Evolutionary conservation across 2,888 invertebrate genomes (phyloP).

Genomic region (Rapana venosa): DNA sequence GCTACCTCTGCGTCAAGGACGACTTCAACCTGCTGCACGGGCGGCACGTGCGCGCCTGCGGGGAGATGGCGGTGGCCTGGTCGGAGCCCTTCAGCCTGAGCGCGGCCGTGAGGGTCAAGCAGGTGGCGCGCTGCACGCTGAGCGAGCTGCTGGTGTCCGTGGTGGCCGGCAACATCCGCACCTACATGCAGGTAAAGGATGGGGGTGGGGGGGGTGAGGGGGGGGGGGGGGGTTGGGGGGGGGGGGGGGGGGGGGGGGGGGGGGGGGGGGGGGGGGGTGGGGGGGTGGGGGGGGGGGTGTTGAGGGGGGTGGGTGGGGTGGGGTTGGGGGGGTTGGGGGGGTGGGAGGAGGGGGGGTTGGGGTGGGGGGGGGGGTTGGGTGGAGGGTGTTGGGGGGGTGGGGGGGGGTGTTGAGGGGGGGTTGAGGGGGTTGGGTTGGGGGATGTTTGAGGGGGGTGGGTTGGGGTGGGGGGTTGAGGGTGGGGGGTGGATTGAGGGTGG

Average conservation of each 20-base stretch:
- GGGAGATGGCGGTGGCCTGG: conserved; percentile 79
- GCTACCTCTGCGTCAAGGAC: conserved; percentile 77
- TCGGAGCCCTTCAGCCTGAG: conserved; percentile 80
- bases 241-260: background rate
- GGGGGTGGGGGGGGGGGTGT: background rate
- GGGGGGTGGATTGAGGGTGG: no score
- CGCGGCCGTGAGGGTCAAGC: conserved; percentile 79
- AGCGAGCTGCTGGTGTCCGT: conserved; percentile 81
- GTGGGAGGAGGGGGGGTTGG: background rate
- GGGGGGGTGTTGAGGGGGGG: background rate
- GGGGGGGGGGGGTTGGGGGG: no score
- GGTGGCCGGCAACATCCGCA: conserved; percentile 80
- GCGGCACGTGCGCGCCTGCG: conserved; percentile 68
- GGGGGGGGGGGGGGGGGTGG: background rate
- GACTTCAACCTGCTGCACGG: conserved; percentile 80
- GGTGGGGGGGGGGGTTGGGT: background rate
- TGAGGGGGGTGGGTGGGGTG: background rate
- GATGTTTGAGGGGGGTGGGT: no score
- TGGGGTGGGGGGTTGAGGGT: no score
- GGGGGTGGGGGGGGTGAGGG: background rate
- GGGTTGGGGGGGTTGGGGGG: background rate
- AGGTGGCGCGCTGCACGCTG: conserved; percentile 81
- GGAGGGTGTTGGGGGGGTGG: background rate
- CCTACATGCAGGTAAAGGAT: conserved; percentile 77
- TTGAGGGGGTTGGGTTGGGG: background rate